A percentile compares a stretch with the other conserved stretches of the same genome.
phyloP scores from a whole-genome alignment of 1,140 invertebrate genomes.

The Brachionus rubens region DNA sequence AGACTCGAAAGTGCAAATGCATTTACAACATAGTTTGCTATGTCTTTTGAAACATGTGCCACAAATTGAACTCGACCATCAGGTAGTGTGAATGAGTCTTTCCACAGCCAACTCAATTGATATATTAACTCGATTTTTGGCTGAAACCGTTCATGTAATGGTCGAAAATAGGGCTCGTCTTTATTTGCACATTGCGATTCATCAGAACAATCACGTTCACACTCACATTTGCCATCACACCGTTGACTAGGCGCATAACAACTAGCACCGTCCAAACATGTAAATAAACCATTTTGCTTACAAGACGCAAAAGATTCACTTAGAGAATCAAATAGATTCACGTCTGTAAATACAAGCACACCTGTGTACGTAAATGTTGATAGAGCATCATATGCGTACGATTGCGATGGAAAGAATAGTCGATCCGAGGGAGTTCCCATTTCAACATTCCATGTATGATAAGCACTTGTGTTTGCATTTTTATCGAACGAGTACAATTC shows the following conservation, averaged over 20 bases:
- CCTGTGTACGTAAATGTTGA: constrained; percentile 67
- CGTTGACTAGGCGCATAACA: constrained; percentile 75
- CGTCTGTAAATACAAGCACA: constrained; percentile 79
- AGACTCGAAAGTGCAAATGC: constrained; percentile 82
- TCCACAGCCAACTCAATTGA: constrained; percentile 38
- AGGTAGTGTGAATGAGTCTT: constrained; percentile 51
- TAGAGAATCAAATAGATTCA: constrained; percentile 56
- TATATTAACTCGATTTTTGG: constrained; percentile 54
- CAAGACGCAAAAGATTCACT: constrained; percentile 64
- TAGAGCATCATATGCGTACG: constrained; percentile 12
- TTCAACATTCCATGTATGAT: constrained; percentile 38
- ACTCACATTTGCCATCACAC: constrained; percentile 73
- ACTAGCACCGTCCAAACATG: constrained; percentile 67
- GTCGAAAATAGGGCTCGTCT: constrained; percentile 68
- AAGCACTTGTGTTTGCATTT: constrained; percentile 31
- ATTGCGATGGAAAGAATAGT: constrained; percentile 39
- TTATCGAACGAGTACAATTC: constrained; percentile 42
- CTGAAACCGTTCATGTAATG: too few species aligned
- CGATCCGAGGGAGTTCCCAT: neutral
- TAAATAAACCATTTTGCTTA: constrained; percentile 70
- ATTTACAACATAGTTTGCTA: constrained; percentile 86
- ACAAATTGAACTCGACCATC: constrained; percentile 67
- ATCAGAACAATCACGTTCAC: constrained; percentile 79
- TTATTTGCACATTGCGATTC: constrained; percentile 75
- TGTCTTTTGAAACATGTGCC: constrained; percentile 75